Base-by-base conservation (phyloP, 2,113 vertebrate species). In the Callaeas wilsoni region DNA sequence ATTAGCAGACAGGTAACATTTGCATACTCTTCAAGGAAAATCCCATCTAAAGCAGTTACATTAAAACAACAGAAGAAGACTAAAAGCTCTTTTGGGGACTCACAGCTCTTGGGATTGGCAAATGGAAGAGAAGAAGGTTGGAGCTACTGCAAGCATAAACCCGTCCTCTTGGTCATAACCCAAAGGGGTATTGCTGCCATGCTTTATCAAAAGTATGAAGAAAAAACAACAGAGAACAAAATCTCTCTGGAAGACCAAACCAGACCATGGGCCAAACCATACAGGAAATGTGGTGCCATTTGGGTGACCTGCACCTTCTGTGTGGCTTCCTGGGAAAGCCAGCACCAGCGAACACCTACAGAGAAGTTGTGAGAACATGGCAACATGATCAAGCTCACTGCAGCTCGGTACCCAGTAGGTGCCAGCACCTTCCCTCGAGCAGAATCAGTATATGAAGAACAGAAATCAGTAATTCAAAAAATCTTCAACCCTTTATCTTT, bases 101-200 rank as follows among this genome's bases (percentile, higher is more conserved):
- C 32, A 10, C 0, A 21, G 23, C 7, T 78, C 56, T 17, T 49
- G 18, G 50, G 25, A 69, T 14, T 50, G 4, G 8, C 0, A 2
- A 87, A 39, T 27, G 26, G 42, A 75, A 81, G 29, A 79, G 55
- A 90, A 62, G 30, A 35, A 78, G 27, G 56, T 13, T 57, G 33
- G n/a, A 84, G 55, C 26, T 74, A 63, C 33, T 55, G 26, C 17
- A 57, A 65, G 13, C 11, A 32, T 21, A 60, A 57, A 53, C 1
- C 39, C 49, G 18, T 55, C 52, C 41, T 78, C 69, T 49, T 49
- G 53, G 21, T 65, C 65, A 50, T 27, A 52, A 62, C 26, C 44
- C 49, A 44, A 80, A 46, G 30, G 23, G 1, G 1, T 68, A 39
- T 35, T 0, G 2, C 32, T 42, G 21, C 8, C 21, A 22, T 3